phyloP scores from a whole-genome alignment of 2,797 vertebrate species.

The Pogoniulus pusillus region DNA sequence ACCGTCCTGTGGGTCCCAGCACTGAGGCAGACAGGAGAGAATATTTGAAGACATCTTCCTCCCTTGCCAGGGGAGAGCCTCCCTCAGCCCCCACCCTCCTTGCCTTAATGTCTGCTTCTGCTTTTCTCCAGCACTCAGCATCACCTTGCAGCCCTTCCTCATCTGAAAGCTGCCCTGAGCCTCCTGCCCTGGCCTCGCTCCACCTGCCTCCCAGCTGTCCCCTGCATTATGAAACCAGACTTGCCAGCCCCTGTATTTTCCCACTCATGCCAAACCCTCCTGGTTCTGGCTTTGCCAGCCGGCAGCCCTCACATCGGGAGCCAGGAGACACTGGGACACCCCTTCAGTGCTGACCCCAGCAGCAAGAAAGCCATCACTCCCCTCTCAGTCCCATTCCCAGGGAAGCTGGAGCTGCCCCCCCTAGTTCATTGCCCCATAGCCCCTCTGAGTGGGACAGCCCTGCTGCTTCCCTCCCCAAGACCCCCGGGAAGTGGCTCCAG shows the following conservation, averaged over 20 bases:
- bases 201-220: background rate
- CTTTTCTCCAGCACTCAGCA: background rate
- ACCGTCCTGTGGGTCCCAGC: no score
- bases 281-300: background rate
- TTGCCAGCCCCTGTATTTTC: background rate
- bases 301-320: background rate
- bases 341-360: rapidly evolving
- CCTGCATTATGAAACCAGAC: slow-evolving; percentile 13
- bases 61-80: no score
- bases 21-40: no score
- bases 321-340: background rate
- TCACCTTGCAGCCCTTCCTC: background rate
- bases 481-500: background rate
- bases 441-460: rapidly evolving
- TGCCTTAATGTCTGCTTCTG: background rate
- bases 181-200: rapidly evolving
- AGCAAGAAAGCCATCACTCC: background rate
- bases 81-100: no score
- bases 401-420: background rate
- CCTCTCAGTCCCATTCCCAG: rapidly evolving
- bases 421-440: background rate
- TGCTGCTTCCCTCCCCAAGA: rapidly evolving
- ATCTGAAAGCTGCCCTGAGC: background rate
- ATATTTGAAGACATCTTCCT: no score
- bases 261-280: background rate